phyloP scores from a whole-genome alignment of 2,888 invertebrate species.

The Eupithecia exiguata region DNA sequence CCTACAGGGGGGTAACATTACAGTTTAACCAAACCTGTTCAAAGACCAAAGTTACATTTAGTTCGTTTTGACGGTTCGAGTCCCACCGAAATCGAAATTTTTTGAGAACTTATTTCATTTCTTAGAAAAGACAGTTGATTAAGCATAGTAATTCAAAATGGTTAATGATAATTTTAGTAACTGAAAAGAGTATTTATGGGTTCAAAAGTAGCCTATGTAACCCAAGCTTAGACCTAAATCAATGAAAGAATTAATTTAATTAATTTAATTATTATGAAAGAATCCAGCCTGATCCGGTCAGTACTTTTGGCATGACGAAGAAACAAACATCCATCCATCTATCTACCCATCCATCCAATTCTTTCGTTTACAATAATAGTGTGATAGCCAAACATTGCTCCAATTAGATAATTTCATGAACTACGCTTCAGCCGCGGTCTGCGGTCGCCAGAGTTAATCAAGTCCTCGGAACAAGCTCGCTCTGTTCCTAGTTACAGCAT shows the following conservation, averaged over 20 bases:
- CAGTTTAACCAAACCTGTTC: too few relatives aligned
- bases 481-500: conserved; percentile 1
- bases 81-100: too few relatives aligned
- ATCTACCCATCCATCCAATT: not conserved
- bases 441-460: conserved; percentile 12
- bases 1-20: too few relatives aligned
- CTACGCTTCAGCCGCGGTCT: not conserved
- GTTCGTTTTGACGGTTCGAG: too few relatives aligned
- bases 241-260: too few relatives aligned
- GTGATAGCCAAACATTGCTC: not conserved
- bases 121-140: not conserved
- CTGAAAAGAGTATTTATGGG: not conserved
- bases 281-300: not conserved
- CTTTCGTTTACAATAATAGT: too few relatives aligned
- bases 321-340: not conserved
- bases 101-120: too few relatives aligned
- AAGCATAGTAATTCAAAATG: not conserved
- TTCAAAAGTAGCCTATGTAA: too few relatives aligned
- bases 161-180: not conserved
- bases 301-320: not conserved
- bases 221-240: too few relatives aligned
- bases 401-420: not conserved
- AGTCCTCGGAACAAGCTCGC: not conserved
- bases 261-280: too few relatives aligned
- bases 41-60: too few relatives aligned